Evolutionary conservation across 2,113 vertebrate genomes (phyloP).

Genomic region (Corythaixoides concolor): DNA sequence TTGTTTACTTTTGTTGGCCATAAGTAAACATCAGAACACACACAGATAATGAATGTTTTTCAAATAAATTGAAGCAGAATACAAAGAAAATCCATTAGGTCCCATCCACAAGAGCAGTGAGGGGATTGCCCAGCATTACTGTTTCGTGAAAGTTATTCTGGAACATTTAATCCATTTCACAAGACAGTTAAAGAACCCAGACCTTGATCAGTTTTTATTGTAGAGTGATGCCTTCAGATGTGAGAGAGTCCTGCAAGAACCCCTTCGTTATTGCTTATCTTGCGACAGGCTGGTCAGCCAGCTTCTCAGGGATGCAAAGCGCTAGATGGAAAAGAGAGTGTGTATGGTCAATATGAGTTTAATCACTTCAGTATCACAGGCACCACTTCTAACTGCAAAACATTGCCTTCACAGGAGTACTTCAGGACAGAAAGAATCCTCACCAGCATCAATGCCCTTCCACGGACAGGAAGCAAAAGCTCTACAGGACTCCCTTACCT

Average conservation of each 20-base stretch:
- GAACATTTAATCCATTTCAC: neutral
- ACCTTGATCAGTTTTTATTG: neutral
- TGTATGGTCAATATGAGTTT: fast-evolving
- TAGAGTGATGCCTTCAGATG: fast-evolving
- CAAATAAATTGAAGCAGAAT: neutral
- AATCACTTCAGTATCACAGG: neutral
- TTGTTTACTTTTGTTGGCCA: neutral
- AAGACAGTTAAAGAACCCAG: neutral
- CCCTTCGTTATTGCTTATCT: neutral
- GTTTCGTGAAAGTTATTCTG: neutral
- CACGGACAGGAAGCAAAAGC: neutral
- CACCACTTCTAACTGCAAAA: neutral
- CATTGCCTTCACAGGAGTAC: neutral
- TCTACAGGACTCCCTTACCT: neutral
- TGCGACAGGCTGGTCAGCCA: neutral
- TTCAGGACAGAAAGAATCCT: neutral
- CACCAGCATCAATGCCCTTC: neutral
- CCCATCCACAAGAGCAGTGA: neutral
- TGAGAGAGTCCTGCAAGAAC: neutral
- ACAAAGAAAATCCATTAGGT: neutral
- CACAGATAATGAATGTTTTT: neutral
- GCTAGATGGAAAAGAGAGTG: fast-evolving
- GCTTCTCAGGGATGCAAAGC: neutral
- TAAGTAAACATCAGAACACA: neutral
- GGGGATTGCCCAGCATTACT: neutral